Percentiles rank a stretch among this genome's conserved stretches.
phyloP scores from a whole-genome alignment of 1,140 invertebrate genomes.

The Ephestia elutella region DNA sequence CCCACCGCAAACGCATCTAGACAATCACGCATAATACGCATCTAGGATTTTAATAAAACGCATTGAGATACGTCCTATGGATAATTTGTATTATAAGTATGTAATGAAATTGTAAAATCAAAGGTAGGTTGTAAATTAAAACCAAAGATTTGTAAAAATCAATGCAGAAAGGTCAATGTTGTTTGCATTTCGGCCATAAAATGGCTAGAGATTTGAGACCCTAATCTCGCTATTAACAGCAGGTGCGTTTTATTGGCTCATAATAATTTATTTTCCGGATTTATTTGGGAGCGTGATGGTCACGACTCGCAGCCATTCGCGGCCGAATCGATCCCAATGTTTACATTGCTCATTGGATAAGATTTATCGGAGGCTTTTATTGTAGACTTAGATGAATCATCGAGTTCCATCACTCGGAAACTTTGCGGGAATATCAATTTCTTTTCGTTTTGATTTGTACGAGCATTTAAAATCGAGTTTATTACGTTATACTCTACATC shows the following conservation, averaged over 20 bases:
- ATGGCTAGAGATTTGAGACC: neutral
- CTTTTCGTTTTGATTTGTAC: neutral
- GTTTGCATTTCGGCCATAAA: neutral
- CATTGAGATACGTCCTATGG: too few relatives aligned
- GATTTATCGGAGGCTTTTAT: neutral
- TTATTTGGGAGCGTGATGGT: neutral
- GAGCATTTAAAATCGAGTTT: too few relatives aligned
- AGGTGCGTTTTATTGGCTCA: neutral
- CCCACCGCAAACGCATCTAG: too few relatives aligned
- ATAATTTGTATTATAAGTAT: too few relatives aligned
- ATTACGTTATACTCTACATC: too few relatives aligned
- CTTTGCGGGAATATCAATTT: neutral
- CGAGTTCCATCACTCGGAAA: neutral
- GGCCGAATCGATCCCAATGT: neutral
- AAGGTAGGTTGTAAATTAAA: too few relatives aligned
- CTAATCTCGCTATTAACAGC: neutral
- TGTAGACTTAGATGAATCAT: neutral
- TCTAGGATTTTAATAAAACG: too few relatives aligned
- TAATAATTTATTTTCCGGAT: constrained; percentile 3
- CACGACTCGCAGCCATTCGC: neutral
- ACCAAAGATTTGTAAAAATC: too few relatives aligned
- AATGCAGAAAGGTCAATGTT: neutral
- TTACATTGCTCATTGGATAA: neutral
- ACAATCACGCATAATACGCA: too few relatives aligned
- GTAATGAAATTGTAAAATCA: too few relatives aligned